These are phyloP conservation scores for Andrena marginata DNA, from an alignment of 2,888 invertebrate species.

Conservation along the genomic window DNA sequence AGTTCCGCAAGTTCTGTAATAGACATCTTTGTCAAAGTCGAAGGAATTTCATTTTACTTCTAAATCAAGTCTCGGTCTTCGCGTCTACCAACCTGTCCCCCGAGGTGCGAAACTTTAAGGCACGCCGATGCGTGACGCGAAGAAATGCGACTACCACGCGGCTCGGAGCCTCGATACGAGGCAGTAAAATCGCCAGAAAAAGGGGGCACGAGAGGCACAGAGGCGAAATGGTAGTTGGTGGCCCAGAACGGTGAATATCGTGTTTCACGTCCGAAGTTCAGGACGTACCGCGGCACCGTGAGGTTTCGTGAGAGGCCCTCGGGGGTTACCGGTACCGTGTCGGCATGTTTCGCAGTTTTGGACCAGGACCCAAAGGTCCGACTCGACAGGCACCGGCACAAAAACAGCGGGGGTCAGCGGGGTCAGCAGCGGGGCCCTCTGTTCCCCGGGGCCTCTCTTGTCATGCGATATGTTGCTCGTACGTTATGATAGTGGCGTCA, in stretches of 20 bases:
- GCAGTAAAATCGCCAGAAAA: background rate
- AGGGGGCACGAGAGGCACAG: background rate
- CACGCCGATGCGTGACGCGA: too few relatives aligned
- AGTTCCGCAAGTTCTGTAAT: too few relatives aligned
- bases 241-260: conserved; percentile 66
- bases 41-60: too few relatives aligned
- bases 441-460: conserved; percentile 74
- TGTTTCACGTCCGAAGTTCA: conserved; percentile 66
- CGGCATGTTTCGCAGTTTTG: conserved; percentile 75
- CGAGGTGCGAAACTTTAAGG: too few relatives aligned
- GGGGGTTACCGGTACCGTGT: conserved; percentile 67
- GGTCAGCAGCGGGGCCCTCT: conserved; percentile 79
- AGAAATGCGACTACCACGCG: too few relatives aligned
- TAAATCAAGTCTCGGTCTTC: too few relatives aligned
- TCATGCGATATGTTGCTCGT: conserved; percentile 82
- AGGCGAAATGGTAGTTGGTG: conserved; percentile 50
- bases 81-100: too few relatives aligned
- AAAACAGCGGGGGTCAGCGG: conserved; percentile 79
- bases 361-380: conserved; percentile 72
- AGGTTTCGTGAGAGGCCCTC: conserved; percentile 69
- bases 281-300: conserved; percentile 39
- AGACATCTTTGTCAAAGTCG: too few relatives aligned
- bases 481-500: conserved; percentile 78
- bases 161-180: background rate
- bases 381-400: conserved; percentile 74